phyloP scores from a whole-genome alignment of 2,797 vertebrate species.

The Ptychadena robeensis region DNA sequence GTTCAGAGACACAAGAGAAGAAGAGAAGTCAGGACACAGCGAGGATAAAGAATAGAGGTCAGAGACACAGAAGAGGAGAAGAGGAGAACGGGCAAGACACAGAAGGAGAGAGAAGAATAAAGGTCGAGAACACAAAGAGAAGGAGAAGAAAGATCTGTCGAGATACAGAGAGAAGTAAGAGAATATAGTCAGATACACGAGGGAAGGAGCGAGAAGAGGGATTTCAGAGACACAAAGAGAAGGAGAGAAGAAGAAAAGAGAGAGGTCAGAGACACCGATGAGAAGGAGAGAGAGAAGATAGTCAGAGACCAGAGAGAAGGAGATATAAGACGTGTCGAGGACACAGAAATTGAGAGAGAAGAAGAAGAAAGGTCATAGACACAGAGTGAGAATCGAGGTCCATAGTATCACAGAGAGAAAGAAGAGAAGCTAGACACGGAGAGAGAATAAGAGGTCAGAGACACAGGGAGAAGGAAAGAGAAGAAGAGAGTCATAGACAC shows the following conservation, averaged over 20 bases:
- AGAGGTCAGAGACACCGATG: not conserved
- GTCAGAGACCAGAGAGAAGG: not conserved
- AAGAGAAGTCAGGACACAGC: not conserved
- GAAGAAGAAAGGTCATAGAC: not conserved
- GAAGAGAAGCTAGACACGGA: no score
- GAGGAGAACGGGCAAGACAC: no score
- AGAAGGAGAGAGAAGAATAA: not conserved
- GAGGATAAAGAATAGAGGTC: not conserved
- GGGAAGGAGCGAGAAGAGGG: not conserved
- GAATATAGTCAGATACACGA: no score
- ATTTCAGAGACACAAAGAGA: not conserved
- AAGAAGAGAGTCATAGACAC: not conserved
- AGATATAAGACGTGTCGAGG: no score
- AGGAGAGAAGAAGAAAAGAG: not conserved
- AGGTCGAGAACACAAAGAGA: not conserved
- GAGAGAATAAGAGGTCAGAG: not conserved
- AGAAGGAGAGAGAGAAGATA: not conserved
- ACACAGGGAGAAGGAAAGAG: no score
- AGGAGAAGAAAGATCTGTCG: no score
- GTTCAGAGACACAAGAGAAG: not conserved
- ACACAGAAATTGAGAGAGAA: not conserved
- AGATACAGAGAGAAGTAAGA: not conserved
- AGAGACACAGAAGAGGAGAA: no score
- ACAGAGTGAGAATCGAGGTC: no score
- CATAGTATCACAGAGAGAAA: no score